Evolutionary conservation across 2,888 invertebrate species (phyloP).

Genomic region (Germaria angustata): DNA sequence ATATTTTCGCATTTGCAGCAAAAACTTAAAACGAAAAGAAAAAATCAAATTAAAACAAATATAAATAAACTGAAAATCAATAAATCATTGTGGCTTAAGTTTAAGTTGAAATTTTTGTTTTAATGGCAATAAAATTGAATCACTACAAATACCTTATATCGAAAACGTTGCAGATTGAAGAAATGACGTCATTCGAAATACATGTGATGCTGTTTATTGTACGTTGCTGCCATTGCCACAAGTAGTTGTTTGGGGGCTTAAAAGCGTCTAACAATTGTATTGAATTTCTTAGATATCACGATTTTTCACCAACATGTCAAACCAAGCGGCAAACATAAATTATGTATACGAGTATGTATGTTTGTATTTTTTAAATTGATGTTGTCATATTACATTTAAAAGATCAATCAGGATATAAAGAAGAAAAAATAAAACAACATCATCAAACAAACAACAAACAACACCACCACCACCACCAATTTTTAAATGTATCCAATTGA

Average conservation of each 20-base stretch:
- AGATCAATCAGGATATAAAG: slow-evolving; percentile 53
- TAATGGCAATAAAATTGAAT: slow-evolving; percentile 23
- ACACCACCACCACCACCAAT: background rate
- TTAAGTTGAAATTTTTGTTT: slow-evolving; percentile 23
- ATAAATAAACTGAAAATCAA: slow-evolving; percentile 45
- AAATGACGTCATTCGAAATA: slow-evolving; percentile 52
- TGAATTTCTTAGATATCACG: slow-evolving; percentile 64
- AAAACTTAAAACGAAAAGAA: background rate
- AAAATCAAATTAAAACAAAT: slow-evolving; percentile 46
- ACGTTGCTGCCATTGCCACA: too few relatives aligned
- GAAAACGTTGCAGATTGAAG: slow-evolving; percentile 23
- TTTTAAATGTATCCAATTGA: slow-evolving; percentile 1
- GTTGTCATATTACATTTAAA: slow-evolving; percentile 57
- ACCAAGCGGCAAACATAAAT: slow-evolving; percentile 57
- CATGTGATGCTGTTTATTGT: slow-evolving; percentile 21
- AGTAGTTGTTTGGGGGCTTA: too few relatives aligned
- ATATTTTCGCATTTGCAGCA: background rate
- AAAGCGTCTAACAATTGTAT: slow-evolving; percentile 53
- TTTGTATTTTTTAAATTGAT: slow-evolving; percentile 32
- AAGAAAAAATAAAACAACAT: background rate
- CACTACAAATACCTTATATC: slow-evolving; percentile 28
- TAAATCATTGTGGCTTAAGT: slow-evolving; percentile 53
- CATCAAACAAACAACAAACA: slow-evolving; percentile 6
- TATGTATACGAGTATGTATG: slow-evolving; percentile 40
- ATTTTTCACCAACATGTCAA: slow-evolving; percentile 65